These are phyloP conservation scores for Habroteleia sp. DNA, from an alignment of 2,888 invertebrate genomes.

Conservation along the genomic window DNA sequence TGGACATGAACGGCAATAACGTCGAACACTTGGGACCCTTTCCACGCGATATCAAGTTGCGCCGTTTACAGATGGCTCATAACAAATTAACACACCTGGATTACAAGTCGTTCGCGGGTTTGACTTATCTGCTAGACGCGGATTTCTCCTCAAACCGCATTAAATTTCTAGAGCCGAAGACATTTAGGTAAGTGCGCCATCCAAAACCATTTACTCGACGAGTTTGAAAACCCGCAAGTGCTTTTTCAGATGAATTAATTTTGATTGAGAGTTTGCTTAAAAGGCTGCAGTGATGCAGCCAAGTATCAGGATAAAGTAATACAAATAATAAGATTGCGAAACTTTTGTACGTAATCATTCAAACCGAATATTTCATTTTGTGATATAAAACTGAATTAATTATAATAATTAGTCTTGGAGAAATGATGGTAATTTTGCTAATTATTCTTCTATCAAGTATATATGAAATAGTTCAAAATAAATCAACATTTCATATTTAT, in stretches of 20 bases:
- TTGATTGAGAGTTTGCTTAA: not conserved
- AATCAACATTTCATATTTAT: too few relatives aligned
- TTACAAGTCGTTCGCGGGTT: slow-evolving; percentile 84
- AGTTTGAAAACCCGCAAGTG: too few relatives aligned
- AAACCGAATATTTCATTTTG: slow-evolving; percentile 16
- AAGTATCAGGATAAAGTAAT: slow-evolving; percentile 68
- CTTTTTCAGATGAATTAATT: too few relatives aligned
- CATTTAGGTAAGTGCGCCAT: slow-evolving; percentile 82
- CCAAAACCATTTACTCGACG: too few relatives aligned
- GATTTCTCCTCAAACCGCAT: slow-evolving; percentile 87
- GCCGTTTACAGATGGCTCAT: slow-evolving; percentile 87
- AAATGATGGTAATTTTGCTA: too few relatives aligned
- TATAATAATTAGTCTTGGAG: too few relatives aligned
- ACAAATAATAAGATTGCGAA: slow-evolving; percentile 4
- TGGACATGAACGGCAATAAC: slow-evolving; percentile 87
- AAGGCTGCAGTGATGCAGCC: too few relatives aligned
- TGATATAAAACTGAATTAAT: slow-evolving; percentile 37
- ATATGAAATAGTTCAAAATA: too few relatives aligned
- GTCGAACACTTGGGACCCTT: slow-evolving; percentile 84
- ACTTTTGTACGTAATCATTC: slow-evolving; percentile 2
- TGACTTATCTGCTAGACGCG: slow-evolving; percentile 86
- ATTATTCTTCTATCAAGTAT: too few relatives aligned
- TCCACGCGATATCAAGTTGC: slow-evolving; percentile 86
- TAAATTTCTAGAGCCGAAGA: slow-evolving; percentile 84
- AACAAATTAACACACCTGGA: slow-evolving; percentile 84